Conservation (phyloP, 2,113 vertebrate species). For the Lepisosteus oculatus region DNA sequence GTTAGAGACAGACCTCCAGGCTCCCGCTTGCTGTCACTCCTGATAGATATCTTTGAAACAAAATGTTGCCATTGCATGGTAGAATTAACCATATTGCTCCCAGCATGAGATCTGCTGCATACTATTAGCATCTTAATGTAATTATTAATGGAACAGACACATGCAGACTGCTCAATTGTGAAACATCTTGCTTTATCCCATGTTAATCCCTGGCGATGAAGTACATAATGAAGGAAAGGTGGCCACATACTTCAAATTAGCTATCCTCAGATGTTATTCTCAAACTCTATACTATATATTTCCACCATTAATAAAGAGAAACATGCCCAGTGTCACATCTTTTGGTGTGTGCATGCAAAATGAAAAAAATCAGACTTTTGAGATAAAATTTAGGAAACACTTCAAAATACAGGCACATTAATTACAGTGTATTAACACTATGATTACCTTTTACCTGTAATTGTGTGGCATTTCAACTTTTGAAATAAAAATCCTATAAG, state of each 20-base stretch:
- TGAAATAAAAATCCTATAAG: too few species aligned
- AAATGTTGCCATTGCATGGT: conserved; percentile 14
- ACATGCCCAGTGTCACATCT: neutral
- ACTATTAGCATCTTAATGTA: neutral
- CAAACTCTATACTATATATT: too few species aligned
- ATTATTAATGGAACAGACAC: conserved; percentile 11
- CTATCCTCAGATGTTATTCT: conserved; percentile 17
- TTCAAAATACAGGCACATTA: too few species aligned
- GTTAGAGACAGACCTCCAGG: conserved; percentile 16
- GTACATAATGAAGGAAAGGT: conserved; percentile 24
- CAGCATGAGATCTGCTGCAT: neutral
- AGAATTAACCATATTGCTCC: conserved; percentile 8
- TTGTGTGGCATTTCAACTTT: too few species aligned
- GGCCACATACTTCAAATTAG: conserved; percentile 26
- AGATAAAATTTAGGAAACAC: too few species aligned
- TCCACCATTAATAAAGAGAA: neutral
- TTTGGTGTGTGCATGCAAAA: too few species aligned
- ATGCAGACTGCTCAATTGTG: neutral
- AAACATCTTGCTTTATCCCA: neutral
- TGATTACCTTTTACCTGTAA: too few species aligned
- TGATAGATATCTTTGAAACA: conserved; percentile 1
- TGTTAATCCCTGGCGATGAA: conserved; percentile 54
- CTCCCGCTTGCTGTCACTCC: conserved; percentile 2
- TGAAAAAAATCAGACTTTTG: too few species aligned
- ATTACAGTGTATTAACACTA: too few species aligned